Evolutionary conservation across 2,113 vertebrate species (phyloP), one percentile per base, ranked within the genome.

Genomic region (Fregata magnificens): DNA sequence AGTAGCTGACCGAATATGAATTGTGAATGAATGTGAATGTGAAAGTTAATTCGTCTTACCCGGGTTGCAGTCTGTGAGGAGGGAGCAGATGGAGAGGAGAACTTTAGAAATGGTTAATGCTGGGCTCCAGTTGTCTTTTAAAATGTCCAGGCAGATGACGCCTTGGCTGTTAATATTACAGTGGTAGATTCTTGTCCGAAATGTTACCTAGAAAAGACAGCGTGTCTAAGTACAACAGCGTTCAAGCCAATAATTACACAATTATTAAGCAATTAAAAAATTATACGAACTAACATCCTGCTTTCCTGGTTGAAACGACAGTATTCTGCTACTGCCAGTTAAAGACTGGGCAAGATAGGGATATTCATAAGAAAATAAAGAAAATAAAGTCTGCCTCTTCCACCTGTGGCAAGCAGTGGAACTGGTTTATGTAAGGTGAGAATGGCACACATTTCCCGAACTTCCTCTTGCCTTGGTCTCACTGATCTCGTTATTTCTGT

Each of bases 101-200:
- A 99, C 99, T 98, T 99, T 99, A 93, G 99, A 99, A 98, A 99
- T 99, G 96, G 99, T 99, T 86, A 99, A 98, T 0, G 99, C 99
- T 10, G 99, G 99, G 86, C 99, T 99, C 99, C 99, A 99, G 98
- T 99, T 99, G 98, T 99, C 99, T 95, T 99, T 99, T 96, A 99
- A 98, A 96, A 99, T 99, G 97, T 99, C 99, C 98, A 99, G 98
- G 94, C 99, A 99, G 98, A 99, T 99, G 95, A 99, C 99, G 0
- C 99, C 99, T 98, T 99, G 99, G 97, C 99, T 99, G 98, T 99
- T 99, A 94, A 99, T 99, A 93, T 99, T 99, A 96, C 99, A 99
- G 98, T 99, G 99, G 95, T 99, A 99, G 98, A 99, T 99, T 93
- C 99, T 98, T 45, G 99, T 99, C 71, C 99, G 99, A 98, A 99